These are phyloP conservation scores for Setipinna tenuifilis DNA, from an alignment of 2,797 vertebrate species.

Conservation along the genomic window DNA sequence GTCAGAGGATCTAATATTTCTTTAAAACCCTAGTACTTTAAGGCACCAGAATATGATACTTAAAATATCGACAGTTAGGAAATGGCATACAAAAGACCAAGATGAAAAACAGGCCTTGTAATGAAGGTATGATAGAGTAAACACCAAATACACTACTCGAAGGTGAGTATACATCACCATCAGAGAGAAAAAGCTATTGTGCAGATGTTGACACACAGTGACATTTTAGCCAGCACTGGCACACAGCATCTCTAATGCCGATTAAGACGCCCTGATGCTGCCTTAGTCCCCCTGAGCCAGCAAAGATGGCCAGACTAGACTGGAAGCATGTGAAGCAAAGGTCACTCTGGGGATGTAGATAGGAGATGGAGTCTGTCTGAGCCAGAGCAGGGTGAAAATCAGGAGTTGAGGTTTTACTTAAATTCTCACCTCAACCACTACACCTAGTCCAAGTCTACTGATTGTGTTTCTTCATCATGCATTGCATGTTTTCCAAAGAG, in stretches of 20 bases:
- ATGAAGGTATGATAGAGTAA: background rate
- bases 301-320: background rate
- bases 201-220: background rate
- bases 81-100: background rate
- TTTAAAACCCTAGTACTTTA: conserved; percentile 69
- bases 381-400: background rate
- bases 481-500: no score
- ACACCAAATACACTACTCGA: background rate
- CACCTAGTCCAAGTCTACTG: background rate
- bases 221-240: background rate
- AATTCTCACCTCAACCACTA: background rate
- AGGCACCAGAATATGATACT: background rate
- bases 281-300: background rate
- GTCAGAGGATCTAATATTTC: conserved; percentile 78
- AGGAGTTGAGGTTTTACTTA: background rate
- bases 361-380: background rate
- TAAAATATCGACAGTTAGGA: background rate
- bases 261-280: background rate
- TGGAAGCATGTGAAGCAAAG: background rate
- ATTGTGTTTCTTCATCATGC: no score
- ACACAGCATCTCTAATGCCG: background rate
- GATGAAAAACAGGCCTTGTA: background rate
- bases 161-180: background rate
- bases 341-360: background rate
- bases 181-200: background rate